Evolutionary conservation across 1,140 invertebrate species (phyloP).

Genomic region (Magallana angulata): DNA sequence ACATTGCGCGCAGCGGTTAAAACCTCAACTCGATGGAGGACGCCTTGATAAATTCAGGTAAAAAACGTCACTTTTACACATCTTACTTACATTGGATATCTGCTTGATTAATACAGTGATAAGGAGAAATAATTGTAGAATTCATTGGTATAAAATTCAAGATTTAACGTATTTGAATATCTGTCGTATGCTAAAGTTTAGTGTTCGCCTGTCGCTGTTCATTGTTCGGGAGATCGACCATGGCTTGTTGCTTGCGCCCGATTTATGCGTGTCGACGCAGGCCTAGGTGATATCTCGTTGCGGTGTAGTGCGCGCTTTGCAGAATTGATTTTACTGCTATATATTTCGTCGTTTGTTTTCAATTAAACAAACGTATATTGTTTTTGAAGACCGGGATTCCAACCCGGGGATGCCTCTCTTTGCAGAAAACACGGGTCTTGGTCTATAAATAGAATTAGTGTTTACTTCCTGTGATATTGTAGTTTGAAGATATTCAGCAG

Average conservation of each 20-base stretch:
- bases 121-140: not conserved
- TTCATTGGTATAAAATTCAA: not conserved
- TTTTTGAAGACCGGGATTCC: not conserved
- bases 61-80: slow-evolving; percentile 22
- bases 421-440: slow-evolving; percentile 27
- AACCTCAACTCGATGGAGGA: slow-evolving; percentile 23
- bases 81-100: not conserved
- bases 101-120: not conserved
- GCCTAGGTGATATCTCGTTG: slow-evolving; percentile 35
- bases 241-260: slow-evolving; percentile 33
- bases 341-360: not conserved
- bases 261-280: slow-evolving; percentile 31
- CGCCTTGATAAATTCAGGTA: slow-evolving; percentile 32
- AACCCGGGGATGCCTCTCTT: slow-evolving; percentile 6
- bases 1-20: slow-evolving; percentile 19
- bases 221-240: slow-evolving; percentile 26
- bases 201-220: slow-evolving; percentile 26
- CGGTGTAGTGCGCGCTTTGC: slow-evolving; percentile 29
- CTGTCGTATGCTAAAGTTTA: not conserved
- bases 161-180: not conserved
- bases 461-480: slow-evolving; percentile 27
- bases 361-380: not conserved
- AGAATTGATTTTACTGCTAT: slow-evolving; percentile 22
- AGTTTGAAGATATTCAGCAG: not conserved
- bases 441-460: slow-evolving; percentile 27